Conservation (phyloP, 2,113 vertebrate species). For the Diadophis punctatus region DNA sequence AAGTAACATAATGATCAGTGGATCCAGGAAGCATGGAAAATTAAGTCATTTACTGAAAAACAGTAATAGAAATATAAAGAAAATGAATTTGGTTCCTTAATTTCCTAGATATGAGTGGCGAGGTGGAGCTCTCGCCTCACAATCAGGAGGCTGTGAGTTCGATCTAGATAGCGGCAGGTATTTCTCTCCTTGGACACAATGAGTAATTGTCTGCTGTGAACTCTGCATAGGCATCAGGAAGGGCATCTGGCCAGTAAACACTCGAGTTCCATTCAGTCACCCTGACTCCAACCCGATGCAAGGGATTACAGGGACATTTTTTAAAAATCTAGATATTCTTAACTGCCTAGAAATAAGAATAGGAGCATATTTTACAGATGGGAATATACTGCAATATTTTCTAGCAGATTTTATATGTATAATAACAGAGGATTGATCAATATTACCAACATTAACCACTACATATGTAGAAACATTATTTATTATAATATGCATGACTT, state of each 20-base stretch:
- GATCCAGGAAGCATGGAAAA: background rate
- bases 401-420: background rate
- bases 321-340: background rate
- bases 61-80: background rate
- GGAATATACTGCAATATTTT: background rate
- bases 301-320: background rate
- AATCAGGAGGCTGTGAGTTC: background rate
- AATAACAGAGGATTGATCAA: background rate
- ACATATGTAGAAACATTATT: background rate
- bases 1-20: background rate
- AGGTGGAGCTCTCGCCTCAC: background rate
- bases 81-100: background rate
- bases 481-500: background rate
- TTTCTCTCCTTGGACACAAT: background rate
- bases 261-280: background rate
- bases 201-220: background rate
- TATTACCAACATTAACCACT: background rate
- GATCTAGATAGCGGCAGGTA: background rate
- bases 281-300: background rate
- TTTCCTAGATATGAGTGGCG: background rate
- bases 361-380: background rate
- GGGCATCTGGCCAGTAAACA: background rate
- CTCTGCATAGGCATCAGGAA: background rate
- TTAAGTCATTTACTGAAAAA: background rate
- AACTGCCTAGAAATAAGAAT: background rate